These are phyloP conservation scores for Lophotis ruficrista DNA, from an alignment of 2,113 vertebrate species.

Conservation along the genomic window DNA sequence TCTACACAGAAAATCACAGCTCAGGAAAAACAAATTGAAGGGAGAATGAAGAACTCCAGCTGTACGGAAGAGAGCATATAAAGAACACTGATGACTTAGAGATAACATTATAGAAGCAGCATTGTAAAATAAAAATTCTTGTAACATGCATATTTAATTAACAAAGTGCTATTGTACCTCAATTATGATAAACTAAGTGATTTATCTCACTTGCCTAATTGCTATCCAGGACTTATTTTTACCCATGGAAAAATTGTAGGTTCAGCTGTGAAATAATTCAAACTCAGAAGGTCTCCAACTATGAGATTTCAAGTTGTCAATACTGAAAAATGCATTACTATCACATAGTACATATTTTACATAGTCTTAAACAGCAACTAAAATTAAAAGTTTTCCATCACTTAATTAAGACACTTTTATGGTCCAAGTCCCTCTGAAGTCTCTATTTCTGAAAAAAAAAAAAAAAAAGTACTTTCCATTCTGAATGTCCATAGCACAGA, in stretches of 20 bases:
- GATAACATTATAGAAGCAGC: conserved; percentile 1
- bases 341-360: neutral
- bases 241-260: neutral
- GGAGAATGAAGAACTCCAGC: neutral
- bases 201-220: conserved; percentile 20
- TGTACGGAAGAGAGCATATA: neutral
- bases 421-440: neutral
- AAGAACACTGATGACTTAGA: conserved; percentile 46
- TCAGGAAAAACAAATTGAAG: conserved; percentile 18
- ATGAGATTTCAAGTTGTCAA: neutral
- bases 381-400: neutral
- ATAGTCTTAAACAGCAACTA: neutral
- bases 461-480: neutral
- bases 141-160: conserved; percentile 55
- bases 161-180: conserved; percentile 44
- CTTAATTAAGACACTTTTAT: neutral
- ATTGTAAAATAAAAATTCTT: conserved; percentile 29
- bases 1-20: conserved; percentile 4
- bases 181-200: neutral
- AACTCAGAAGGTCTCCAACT: neutral
- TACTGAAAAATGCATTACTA: neutral
- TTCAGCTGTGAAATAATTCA: conserved; percentile 37
- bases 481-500: neutral
- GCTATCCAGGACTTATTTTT: conserved; percentile 3
- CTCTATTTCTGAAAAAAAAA: neutral